phyloP scores from a whole-genome alignment of 2,797 vertebrate genomes.

The Mallotus villosus region DNA sequence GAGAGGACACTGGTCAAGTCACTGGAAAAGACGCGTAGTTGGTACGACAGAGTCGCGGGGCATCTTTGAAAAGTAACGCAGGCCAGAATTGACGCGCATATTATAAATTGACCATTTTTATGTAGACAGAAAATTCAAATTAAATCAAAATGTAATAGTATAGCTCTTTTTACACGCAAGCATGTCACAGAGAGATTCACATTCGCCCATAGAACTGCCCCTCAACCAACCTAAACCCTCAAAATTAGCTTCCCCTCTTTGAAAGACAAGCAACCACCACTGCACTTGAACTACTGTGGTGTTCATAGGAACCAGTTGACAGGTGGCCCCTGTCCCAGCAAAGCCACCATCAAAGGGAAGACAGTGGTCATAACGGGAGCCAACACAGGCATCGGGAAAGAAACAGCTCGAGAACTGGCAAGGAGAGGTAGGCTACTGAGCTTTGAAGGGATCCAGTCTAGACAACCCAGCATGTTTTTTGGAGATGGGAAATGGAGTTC shows the following conservation, averaged over 20 bases:
- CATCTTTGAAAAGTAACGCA: neutral
- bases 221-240: no score
- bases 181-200: no score
- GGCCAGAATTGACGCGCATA: no score
- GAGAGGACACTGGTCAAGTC: constrained; percentile 1
- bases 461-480: no score
- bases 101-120: no score
- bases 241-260: no score
- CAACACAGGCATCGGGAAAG: constrained; percentile 85
- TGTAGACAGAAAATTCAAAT: no score
- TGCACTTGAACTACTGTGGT: neutral
- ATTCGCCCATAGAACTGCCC: no score
- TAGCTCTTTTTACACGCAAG: no score
- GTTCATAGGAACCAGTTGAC: constrained; percentile 73
- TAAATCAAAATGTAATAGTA: no score
- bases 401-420: constrained; percentile 81
- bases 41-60: constrained; percentile 6
- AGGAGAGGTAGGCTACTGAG: constrained; percentile 72
- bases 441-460: neutral
- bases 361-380: constrained; percentile 86
- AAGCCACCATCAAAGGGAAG: constrained; percentile 78
- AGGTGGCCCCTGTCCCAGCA: constrained; percentile 81
- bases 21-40: neutral
- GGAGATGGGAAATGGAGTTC: no score
- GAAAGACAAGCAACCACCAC: no score